A percentile compares a stretch with the other conserved stretches of the same genome.
Evolutionary conservation across 2,113 vertebrate species (phyloP).

Genomic region (Pleuronectes platessa): DNA sequence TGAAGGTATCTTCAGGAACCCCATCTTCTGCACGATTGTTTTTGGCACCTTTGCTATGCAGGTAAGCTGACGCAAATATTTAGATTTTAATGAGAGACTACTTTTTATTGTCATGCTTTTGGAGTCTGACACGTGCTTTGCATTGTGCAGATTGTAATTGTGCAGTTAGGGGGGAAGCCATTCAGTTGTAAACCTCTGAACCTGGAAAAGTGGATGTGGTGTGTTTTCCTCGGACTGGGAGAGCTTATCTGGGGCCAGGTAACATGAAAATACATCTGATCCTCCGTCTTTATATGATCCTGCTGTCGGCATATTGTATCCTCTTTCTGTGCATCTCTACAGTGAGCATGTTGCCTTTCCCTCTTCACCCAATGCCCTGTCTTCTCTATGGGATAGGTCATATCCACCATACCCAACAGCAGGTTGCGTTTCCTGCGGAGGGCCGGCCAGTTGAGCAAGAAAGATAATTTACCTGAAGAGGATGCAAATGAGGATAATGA

Average conservation of each 20-base stretch:
- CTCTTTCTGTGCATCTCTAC: conserved; percentile 11
- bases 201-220: conserved; percentile 99
- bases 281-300: not conserved
- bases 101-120: not conserved
- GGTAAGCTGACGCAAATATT: conserved; percentile 74
- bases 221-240: conserved; percentile 95
- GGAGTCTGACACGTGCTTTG: not conserved
- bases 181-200: conserved; percentile 96
- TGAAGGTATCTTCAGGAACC: conserved; percentile 96
- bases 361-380: conserved; percentile 2
- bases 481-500: conserved; percentile 95
- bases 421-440: conserved; percentile 94
- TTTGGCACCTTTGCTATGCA: conserved; percentile 94
- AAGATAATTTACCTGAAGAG: conserved; percentile 94
- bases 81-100: too few relatives aligned
- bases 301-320: not conserved
- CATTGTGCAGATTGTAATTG: conserved; percentile 89
- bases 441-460: conserved; percentile 92
- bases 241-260: conserved; percentile 99
- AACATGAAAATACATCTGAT: conserved; percentile 50
- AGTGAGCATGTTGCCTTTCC: not conserved
- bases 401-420: conserved; percentile 92
- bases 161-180: conserved; percentile 98
- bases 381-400: conserved; percentile 85
- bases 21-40: conserved; percentile 98